phyloP scores from a whole-genome alignment of 2,888 invertebrate species.

The Clanis bilineata region DNA sequence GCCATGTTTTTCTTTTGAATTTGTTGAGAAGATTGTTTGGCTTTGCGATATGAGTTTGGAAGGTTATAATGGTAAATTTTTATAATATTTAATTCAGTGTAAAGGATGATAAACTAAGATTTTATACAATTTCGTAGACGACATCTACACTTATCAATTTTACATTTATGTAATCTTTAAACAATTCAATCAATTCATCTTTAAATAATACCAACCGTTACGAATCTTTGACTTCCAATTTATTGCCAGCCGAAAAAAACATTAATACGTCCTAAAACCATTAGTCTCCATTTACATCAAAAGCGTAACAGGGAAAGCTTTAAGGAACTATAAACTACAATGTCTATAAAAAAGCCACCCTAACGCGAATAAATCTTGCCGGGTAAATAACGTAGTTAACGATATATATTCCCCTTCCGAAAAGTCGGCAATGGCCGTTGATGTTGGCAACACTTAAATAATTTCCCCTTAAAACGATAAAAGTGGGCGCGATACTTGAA shows the following conservation, averaged over 20 bases:
- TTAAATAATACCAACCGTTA: background rate
- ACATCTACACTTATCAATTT: background rate
- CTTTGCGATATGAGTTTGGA: background rate
- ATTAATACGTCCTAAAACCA: slow-evolving; percentile 18
- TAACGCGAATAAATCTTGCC: slow-evolving; percentile 56
- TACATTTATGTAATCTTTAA: background rate
- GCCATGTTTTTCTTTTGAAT: slow-evolving; percentile 48
- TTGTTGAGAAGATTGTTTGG: slow-evolving; percentile 27
- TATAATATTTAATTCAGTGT: background rate
- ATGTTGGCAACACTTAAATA: slow-evolving; percentile 62
- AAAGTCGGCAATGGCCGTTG: slow-evolving; percentile 51
- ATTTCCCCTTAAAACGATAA: slow-evolving; percentile 46
- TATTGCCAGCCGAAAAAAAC: slow-evolving; percentile 11
- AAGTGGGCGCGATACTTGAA: slow-evolving; percentile 43
- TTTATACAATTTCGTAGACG: no score
- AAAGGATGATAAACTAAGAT: no score
- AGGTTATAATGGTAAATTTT: background rate
- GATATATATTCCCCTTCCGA: slow-evolving; percentile 54
- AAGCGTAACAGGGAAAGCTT: slow-evolving; percentile 33
- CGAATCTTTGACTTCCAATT: background rate
- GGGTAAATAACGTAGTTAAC: slow-evolving; percentile 67
- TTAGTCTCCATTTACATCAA: slow-evolving; percentile 29
- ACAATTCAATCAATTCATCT: background rate
- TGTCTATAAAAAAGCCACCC: slow-evolving; percentile 31
- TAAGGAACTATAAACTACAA: slow-evolving; percentile 36